Evolutionary conservation across 2,888 invertebrate genomes (phyloP), one percentile per base, ranked within the genome.

Genomic region (Drosophila nr. perissopoda): DNA sequence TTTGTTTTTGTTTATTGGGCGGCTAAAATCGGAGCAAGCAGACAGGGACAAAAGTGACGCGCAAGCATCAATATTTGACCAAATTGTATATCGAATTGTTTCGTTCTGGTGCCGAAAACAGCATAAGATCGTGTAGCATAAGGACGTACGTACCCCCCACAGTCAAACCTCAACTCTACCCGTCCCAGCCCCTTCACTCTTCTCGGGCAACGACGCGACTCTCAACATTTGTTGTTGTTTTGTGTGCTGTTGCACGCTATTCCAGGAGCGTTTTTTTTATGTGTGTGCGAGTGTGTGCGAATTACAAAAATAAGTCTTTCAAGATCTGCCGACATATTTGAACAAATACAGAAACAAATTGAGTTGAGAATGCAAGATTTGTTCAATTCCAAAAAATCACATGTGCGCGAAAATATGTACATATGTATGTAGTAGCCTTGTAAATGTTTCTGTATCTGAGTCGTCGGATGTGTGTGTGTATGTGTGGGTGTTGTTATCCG

Each of bases 1-100:
- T 66, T 80, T 79, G 73, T 79, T 79, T 76, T 79, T 80, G 78
- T 79, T 79, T 78, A 76, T 62, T 60, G 66, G 61, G 69, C 65
- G 48, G 68, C 76, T 65, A 42, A 54, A 54, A 76, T 63, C 72
- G 49, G 4, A 68, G 49, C 58, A 33, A 65, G n/a, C 57, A 54
- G 36, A 13, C 48, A 46, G 46, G 16, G 27, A 11, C 57, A 56
- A 4, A 34, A 38, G 31, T 25, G 11, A 60, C 63, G 52, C 72
- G 57, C 40, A 46, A 54, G n/a, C 38, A 57, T 34, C 56, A 53
- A 49, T 29, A 66, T 54, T 46, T 58, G 63, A 67, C 52, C 21
- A 49, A 72, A 72, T 46, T 71, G 64, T 71, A 60, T 49, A 61
- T 48, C 11, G n/a, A 46, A 21, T 53, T 57, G 2, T 38, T 46